Conservation (phyloP, 1,140 invertebrate species). For the Zaprionus capensis region DNA sequence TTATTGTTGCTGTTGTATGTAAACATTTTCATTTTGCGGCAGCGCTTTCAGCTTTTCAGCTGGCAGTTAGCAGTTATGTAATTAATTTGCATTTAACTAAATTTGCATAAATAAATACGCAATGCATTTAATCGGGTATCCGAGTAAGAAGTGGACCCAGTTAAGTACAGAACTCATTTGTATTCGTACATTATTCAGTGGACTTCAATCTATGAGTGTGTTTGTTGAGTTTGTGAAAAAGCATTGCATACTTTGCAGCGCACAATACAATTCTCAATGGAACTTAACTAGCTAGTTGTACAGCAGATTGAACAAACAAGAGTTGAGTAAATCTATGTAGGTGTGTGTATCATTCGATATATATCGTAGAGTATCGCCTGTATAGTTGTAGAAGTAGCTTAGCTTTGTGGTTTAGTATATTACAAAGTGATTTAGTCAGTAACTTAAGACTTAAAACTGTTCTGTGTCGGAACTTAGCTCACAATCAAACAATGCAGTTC, state of each 20-base stretch:
- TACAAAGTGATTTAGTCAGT: constrained; percentile 75
- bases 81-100: constrained; percentile 82
- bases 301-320: constrained; percentile 38
- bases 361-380: constrained; percentile 7
- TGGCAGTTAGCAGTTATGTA: constrained; percentile 61
- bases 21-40: constrained; percentile 70
- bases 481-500: constrained; percentile 78
- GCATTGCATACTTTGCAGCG: constrained; percentile 34
- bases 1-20: constrained; percentile 50
- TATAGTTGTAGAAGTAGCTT: constrained; percentile 68
- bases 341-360: neutral
- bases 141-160: constrained; percentile 26
- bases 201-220: neutral
- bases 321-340: constrained; percentile 13
- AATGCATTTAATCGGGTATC: constrained; percentile 51
- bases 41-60: constrained; percentile 61
- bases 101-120: constrained; percentile 81
- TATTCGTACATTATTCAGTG: constrained; percentile 15
- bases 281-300: constrained; percentile 41
- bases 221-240: constrained; percentile 20
- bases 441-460: constrained; percentile 67
- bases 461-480: constrained; percentile 72
- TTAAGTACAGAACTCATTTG: constrained; percentile 8
- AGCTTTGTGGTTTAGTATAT: constrained; percentile 74
- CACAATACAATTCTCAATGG: constrained; percentile 23